phyloP scores from a whole-genome alignment of 2,797 vertebrate species.

The Spheniscus humboldti region DNA sequence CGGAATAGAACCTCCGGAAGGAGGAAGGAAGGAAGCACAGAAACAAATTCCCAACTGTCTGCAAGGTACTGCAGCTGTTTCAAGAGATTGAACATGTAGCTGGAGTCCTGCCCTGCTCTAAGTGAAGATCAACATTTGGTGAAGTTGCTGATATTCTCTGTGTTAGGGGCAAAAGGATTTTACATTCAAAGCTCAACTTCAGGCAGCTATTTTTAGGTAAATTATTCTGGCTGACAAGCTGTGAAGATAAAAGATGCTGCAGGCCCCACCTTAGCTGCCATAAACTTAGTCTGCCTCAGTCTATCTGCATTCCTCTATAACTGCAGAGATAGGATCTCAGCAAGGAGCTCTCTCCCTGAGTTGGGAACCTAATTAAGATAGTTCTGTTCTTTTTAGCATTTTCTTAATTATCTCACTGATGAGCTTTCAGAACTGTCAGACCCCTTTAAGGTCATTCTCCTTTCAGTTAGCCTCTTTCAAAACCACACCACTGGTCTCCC shows the following conservation, averaged over 20 bases:
- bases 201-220: conserved; percentile 45
- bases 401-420: background rate
- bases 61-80: background rate
- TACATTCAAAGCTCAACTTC: conserved; percentile 9
- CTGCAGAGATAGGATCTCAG: background rate
- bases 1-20: background rate
- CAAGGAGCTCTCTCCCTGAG: background rate
- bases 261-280: conserved; percentile 12
- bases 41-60: background rate
- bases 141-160: background rate
- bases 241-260: conserved; percentile 34
- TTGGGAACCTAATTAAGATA: background rate
- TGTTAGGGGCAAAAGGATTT: background rate
- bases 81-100: background rate
- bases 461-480: background rate
- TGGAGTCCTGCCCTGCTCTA: background rate
- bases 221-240: conserved; percentile 30
- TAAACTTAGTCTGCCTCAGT: background rate
- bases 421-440: background rate
- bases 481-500: background rate
- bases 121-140: background rate
- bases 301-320: background rate
- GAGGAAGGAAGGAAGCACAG: background rate
- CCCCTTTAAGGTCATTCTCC: background rate
- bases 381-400: background rate